Evolutionary conservation across 1,140 invertebrate species (phyloP).

Genomic region (Odontomachus brunneus): DNA sequence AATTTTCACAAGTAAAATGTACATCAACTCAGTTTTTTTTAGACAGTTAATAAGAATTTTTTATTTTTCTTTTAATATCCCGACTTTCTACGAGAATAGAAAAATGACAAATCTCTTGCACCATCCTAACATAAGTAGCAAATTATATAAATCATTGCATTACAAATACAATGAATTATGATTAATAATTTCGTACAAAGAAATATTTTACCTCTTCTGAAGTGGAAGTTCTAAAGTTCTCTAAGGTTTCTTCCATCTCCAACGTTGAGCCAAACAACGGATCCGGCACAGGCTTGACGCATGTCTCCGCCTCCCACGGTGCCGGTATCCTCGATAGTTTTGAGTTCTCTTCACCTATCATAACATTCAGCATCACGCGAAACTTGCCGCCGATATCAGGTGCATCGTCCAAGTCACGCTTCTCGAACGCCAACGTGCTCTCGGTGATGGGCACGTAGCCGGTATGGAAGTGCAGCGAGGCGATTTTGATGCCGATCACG

Average conservation of each 20-base stretch:
- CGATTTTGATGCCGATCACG: constrained; percentile 94
- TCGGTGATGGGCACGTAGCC: constrained; percentile 92
- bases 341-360: constrained; percentile 89
- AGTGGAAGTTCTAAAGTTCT: constrained; percentile 89
- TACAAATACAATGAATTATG: neutral
- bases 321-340: constrained; percentile 87
- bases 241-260: constrained; percentile 93
- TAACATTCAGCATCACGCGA: constrained; percentile 89
- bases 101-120: too few relatives aligned
- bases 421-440: constrained; percentile 90
- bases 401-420: constrained; percentile 90
- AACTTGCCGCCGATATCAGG: constrained; percentile 93
- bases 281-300: constrained; percentile 84
- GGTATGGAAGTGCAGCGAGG: constrained; percentile 95
- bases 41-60: too few relatives aligned
- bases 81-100: too few relatives aligned
- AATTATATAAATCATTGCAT: too few relatives aligned
- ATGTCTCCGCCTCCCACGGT: constrained; percentile 90
- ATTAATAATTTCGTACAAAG: neutral
- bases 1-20: too few relatives aligned
- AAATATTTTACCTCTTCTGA: constrained; percentile 63
- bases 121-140: too few relatives aligned
- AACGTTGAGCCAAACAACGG: constrained; percentile 92
- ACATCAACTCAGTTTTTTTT: too few relatives aligned
- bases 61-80: too few relatives aligned